These are phyloP conservation scores for sheep (Ovis aries) DNA, from an alignment of 2,113 vertebrate genomes.

Conservation along the genomic window ARS-UI_Ramb_v3.0 NC_056071.1:44786501-44787000, in stretches of 20 bases:
- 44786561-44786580: background rate
- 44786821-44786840: background rate
- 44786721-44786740: background rate
- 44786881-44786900: background rate
- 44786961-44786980: background rate
- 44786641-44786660: background rate
- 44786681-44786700: background rate
- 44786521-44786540: background rate
- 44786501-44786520: slow-evolving; percentile 7
- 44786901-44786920: background rate
- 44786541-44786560: background rate
- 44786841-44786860: background rate
- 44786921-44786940: background rate
- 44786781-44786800: background rate
- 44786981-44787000: background rate
- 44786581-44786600: background rate
- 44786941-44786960: background rate
- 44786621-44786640: background rate
- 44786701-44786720: background rate
- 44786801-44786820: background rate
- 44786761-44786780: background rate
- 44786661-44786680: background rate
- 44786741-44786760: background rate
- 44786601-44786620: background rate
- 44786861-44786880: background rate